Evolutionary conservation across 2,113 vertebrate species (phyloP).

Genomic region (Motacilla tschutschensis): DNA sequence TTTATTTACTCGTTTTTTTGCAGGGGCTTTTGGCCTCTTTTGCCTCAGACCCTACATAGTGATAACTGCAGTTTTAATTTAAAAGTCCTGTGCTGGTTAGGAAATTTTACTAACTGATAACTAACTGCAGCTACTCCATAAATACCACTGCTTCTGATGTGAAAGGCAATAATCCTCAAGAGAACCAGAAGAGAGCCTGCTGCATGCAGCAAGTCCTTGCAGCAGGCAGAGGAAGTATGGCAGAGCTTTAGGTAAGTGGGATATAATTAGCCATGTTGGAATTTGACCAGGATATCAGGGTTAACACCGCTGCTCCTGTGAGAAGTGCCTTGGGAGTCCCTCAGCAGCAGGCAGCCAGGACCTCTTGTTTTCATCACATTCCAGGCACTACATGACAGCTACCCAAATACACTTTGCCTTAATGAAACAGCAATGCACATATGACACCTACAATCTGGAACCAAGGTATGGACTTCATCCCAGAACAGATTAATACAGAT

Average conservation of each 20-base stretch:
- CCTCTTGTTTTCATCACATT: conserved; percentile 59
- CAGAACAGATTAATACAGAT: background rate
- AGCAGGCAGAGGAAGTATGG: conserved; percentile 6
- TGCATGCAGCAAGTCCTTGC: background rate
- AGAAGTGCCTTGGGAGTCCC: conserved; percentile 52
- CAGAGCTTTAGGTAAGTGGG: conserved; percentile 45
- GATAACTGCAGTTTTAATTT: background rate
- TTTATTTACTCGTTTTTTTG: background rate
- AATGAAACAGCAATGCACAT: conserved; percentile 21
- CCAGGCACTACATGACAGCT: conserved; percentile 48
- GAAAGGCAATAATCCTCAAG: background rate
- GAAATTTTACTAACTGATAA: background rate
- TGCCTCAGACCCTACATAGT: background rate
- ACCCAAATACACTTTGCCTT: conserved; percentile 35
- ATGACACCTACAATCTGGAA: background rate
- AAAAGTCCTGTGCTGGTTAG: background rate
- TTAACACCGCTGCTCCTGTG: conserved; percentile 49
- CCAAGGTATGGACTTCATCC: background rate
- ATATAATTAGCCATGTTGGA: conserved; percentile 61
- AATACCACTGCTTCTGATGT: background rate
- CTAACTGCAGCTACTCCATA: background rate
- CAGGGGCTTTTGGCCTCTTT: background rate
- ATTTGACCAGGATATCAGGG: conserved; percentile 58
- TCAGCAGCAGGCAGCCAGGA: conserved; percentile 49
- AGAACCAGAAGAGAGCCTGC: background rate